Evolutionary conservation across 2,888 invertebrate genomes (phyloP).

Genomic region (Hemicrepidius hirtus): DNA sequence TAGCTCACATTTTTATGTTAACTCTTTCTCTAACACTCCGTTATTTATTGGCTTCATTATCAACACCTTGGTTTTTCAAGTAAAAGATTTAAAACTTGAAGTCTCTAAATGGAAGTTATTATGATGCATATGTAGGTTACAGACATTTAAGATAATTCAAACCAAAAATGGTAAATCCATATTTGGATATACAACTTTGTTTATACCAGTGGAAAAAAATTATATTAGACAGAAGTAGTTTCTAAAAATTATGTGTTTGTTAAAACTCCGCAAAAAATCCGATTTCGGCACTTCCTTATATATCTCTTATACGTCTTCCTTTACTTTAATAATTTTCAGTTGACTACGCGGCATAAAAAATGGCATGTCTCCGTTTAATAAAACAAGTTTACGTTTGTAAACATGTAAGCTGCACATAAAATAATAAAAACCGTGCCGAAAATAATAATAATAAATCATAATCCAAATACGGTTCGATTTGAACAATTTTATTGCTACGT

Average conservation of each 20-base stretch:
- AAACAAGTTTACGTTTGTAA: conserved; percentile 15
- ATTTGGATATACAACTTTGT: neutral
- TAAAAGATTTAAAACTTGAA: neutral
- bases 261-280: too few relatives aligned
- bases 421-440: conserved; percentile 31
- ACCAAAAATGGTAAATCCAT: neutral
- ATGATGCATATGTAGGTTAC: neutral
- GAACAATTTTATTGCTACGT: conserved; percentile 13
- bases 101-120: neutral
- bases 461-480: conserved; percentile 21
- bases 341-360: neutral
- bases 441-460: conserved; percentile 44
- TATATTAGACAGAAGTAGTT: neutral
- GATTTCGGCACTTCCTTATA: too few relatives aligned
- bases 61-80: neutral
- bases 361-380: neutral
- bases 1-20: conserved; percentile 20
- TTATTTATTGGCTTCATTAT: conserved; percentile 11
- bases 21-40: neutral
- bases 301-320: too few relatives aligned
- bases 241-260: too few relatives aligned
- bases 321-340: too few relatives aligned
- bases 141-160: neutral
- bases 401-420: conserved; percentile 16
- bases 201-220: neutral